phyloP scores from a whole-genome alignment of 2,888 invertebrate species.

The Dromius quadrimaculatus region DNA sequence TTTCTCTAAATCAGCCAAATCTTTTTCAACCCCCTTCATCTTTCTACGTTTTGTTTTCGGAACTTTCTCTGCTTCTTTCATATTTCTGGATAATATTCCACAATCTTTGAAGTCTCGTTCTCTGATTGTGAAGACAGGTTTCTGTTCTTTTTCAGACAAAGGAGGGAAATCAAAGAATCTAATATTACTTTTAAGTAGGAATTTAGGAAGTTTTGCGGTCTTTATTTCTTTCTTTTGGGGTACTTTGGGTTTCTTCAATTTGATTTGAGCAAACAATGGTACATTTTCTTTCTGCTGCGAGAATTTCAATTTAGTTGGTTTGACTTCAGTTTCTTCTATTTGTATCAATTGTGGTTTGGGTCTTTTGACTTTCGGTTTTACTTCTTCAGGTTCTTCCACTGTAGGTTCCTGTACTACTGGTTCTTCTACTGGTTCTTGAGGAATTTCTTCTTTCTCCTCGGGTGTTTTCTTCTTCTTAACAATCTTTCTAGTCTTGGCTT shows the following conservation, averaged over 20 bases:
- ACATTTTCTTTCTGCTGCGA: slow-evolving; percentile 69
- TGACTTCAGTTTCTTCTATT: slow-evolving; percentile 72
- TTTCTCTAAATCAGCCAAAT: slow-evolving; percentile 65
- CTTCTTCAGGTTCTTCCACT: slow-evolving; percentile 51
- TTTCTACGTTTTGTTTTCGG: slow-evolving; percentile 65
- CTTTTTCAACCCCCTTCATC: slow-evolving; percentile 64
- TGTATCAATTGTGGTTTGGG: slow-evolving; percentile 63
- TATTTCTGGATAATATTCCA: slow-evolving; percentile 68
- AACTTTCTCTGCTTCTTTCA: slow-evolving; percentile 67
- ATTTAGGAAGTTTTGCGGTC: slow-evolving; percentile 64
- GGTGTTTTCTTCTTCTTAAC: slow-evolving; percentile 46
- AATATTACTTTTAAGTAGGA: slow-evolving; percentile 67
- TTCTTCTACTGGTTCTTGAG: slow-evolving; percentile 27
- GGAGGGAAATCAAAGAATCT: slow-evolving; percentile 67
- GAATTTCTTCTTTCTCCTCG: slow-evolving; percentile 54
- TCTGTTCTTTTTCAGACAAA: slow-evolving; percentile 60
- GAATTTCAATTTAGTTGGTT: slow-evolving; percentile 72
- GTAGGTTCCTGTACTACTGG: slow-evolving; percentile 38
- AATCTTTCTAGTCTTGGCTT: slow-evolving; percentile 40
- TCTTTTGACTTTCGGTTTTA: slow-evolving; percentile 47
- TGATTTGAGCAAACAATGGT: slow-evolving; percentile 73
- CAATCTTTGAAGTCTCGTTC: slow-evolving; percentile 65
- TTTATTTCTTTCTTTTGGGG: slow-evolving; percentile 62
- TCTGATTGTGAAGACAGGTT: slow-evolving; percentile 63
- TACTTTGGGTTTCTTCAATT: slow-evolving; percentile 65